phyloP scores from a whole-genome alignment of 2,888 invertebrate genomes.

The Gari tellinella region DNA sequence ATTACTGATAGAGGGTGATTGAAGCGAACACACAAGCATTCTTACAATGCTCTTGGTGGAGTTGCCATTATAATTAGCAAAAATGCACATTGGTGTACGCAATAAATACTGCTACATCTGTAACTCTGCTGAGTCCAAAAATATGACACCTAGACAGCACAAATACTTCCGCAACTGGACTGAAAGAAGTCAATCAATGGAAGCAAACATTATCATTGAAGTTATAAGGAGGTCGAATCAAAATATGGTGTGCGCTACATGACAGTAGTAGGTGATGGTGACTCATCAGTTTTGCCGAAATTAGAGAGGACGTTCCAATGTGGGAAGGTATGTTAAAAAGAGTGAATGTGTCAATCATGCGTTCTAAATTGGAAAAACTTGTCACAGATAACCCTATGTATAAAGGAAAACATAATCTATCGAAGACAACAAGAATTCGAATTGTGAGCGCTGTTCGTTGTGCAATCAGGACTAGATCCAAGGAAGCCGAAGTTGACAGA shows the following conservation, averaged over 20 bases:
- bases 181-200: constrained; percentile 30
- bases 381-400: constrained; percentile 24
- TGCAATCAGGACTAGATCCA: constrained; percentile 40
- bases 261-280: constrained; percentile 32
- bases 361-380: constrained; percentile 33
- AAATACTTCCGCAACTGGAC: constrained; percentile 36
- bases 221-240: constrained; percentile 45
- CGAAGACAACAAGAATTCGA: constrained; percentile 29
- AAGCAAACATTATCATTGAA: constrained; percentile 41
- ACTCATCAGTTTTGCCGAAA: no score
- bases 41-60: no score
- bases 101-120: no score
- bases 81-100: no score
- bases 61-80: no score
- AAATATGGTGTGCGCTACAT: constrained; percentile 55
- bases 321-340: no score
- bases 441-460: constrained; percentile 37
- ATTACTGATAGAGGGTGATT: no score
- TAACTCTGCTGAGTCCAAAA: no score
- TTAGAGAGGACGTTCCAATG: no score
- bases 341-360: constrained; percentile 44
- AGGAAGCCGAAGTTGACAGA: constrained; percentile 9
- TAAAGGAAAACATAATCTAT: constrained; percentile 34
- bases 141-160: constrained; percentile 3
- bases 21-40: no score